Evolutionary conservation across 2,797 vertebrate genomes (phyloP).

Genomic region (Gymnoscopelus microlampas): DNA sequence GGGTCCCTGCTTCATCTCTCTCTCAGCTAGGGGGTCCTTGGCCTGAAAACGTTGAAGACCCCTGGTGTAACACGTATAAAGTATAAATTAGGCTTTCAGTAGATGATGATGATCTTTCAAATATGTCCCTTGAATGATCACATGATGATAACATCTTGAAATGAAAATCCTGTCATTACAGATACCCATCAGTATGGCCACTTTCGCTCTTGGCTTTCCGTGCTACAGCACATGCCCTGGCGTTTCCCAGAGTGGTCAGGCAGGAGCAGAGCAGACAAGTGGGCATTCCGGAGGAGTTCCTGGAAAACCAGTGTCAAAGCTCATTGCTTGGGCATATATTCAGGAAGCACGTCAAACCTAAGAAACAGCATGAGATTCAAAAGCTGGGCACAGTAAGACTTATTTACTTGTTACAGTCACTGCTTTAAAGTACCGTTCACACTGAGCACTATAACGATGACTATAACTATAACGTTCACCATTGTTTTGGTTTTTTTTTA

Average conservation of each 20-base stretch:
- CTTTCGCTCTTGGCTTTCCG: conserved; percentile 90
- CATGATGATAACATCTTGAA: neutral
- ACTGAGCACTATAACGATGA: too few relatives aligned
- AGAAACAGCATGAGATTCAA: conserved; percentile 94
- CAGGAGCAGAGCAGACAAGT: neutral
- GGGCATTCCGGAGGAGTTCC: conserved; percentile 81
- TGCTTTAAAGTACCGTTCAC: neutral
- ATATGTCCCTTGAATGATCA: neutral
- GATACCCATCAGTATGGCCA: conserved; percentile 88
- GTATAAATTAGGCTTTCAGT: too few relatives aligned
- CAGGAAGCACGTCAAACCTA: conserved; percentile 92
- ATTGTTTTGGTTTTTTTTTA: neutral
- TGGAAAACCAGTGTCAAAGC: conserved; percentile 87
- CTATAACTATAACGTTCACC: neutral
- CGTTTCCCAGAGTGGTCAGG: conserved; percentile 78
- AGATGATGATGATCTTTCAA: neutral
- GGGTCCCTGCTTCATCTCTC: too few relatives aligned
- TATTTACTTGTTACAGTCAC: neutral
- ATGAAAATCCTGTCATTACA: conserved; percentile 37
- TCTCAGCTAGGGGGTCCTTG: too few relatives aligned
- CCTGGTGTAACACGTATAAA: too few relatives aligned
- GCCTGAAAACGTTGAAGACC: too few relatives aligned
- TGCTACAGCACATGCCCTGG: conserved; percentile 81
- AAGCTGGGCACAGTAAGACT: conserved; percentile 80
- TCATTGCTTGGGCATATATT: conserved; percentile 86